These are phyloP conservation scores for Salminus brasiliensis DNA, from an alignment of 2,113 vertebrate genomes.

Conservation along the genomic window DNA sequence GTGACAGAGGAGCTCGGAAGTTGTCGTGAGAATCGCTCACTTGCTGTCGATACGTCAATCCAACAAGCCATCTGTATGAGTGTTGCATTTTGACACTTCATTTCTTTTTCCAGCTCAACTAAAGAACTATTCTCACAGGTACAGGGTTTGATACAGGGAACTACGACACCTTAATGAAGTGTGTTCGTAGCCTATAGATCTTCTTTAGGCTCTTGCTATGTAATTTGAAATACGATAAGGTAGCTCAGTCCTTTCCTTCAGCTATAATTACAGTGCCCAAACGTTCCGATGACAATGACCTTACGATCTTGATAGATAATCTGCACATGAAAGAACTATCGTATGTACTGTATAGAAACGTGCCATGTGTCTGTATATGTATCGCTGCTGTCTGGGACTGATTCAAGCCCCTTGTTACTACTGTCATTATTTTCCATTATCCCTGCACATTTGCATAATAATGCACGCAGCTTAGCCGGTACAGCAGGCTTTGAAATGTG, in stretches of 20 bases:
- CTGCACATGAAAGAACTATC: constrained; percentile 13
- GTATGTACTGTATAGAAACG: constrained; percentile 29
- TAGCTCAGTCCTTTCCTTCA: background rate
- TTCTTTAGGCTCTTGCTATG: background rate
- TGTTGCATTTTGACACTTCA: background rate
- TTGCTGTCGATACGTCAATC: background rate
- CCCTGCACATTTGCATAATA: constrained; percentile 30
- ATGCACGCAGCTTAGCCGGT: constrained; percentile 47
- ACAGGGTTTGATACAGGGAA: constrained; percentile 4
- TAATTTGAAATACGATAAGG: constrained; percentile 13
- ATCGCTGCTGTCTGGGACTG: constrained; percentile 23
- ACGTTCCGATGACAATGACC: background rate
- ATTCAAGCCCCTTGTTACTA: constrained; percentile 23
- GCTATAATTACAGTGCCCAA: background rate
- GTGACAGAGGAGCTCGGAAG: background rate
- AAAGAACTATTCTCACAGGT: background rate
- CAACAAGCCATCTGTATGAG: background rate
- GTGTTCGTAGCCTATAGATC: background rate
- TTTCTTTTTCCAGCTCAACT: constrained; percentile 1
- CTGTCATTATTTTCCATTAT: constrained; percentile 1
- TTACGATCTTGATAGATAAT: background rate
- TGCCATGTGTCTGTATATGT: constrained; percentile 17
- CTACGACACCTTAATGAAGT: background rate
- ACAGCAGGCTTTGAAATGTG: constrained; percentile 34
- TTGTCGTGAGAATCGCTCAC: background rate